Evolutionary conservation across 2,113 vertebrate species (phyloP).

Genomic region (Myiozetetes cayanensis): DNA sequence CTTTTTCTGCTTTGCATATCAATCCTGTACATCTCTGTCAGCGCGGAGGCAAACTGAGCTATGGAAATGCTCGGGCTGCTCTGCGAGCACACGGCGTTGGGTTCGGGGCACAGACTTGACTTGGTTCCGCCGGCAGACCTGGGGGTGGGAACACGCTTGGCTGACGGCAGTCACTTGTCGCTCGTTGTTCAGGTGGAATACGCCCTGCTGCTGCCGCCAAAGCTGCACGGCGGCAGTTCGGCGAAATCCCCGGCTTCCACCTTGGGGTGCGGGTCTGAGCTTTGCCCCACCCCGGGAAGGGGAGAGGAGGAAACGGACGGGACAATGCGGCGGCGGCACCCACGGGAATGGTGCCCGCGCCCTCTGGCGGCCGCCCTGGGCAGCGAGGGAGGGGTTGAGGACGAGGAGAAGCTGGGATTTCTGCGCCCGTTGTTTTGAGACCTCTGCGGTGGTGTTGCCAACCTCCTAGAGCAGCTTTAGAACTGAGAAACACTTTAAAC

Average conservation of each 20-base stretch:
- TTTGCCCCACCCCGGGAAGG: background rate
- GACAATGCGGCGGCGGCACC: background rate
- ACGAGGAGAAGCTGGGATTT: background rate
- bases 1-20: constrained; percentile 34
- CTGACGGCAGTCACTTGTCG: background rate
- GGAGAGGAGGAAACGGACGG: background rate
- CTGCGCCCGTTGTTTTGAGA: background rate
- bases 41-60: background rate
- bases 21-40: background rate
- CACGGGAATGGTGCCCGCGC: background rate
- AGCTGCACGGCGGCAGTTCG: too few relatives aligned
- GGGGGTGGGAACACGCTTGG: background rate
- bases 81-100: background rate
- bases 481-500: background rate
- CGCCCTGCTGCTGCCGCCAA: background rate
- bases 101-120: background rate
- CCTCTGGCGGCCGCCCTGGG: constrained; percentile 66
- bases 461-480: accelerated
- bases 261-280: background rate
- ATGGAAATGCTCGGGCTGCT: background rate
- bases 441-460: accelerated
- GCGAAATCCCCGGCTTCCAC: background rate
- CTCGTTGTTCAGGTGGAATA: background rate
- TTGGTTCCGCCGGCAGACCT: background rate
- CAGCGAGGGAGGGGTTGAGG: background rate